Percentiles rank a stretch among this genome's conserved stretches.
Conservation (phyloP, 2,888 invertebrate species). For the Branchipolynoe longqiensis region DNA sequence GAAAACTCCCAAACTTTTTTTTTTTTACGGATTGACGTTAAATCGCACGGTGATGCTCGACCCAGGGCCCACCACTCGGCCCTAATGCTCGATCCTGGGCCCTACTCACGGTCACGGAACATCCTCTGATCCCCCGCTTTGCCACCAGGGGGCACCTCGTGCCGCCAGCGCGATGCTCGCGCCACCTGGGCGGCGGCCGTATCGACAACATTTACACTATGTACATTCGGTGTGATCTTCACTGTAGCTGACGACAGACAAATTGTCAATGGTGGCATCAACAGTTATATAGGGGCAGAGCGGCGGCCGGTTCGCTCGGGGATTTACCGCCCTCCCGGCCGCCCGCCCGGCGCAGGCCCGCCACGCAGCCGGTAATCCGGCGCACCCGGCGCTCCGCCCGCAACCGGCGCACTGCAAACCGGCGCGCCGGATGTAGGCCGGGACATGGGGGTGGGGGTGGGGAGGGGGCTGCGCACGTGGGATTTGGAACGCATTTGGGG, state of each 20-base stretch:
- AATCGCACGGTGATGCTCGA: too few relatives aligned
- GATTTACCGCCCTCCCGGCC: too few relatives aligned
- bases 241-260: slow-evolving; percentile 17
- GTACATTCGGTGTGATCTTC: neutral
- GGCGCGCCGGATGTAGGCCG: too few relatives aligned
- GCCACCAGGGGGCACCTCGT: slow-evolving; percentile 13
- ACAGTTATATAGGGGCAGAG: slow-evolving; percentile 14
- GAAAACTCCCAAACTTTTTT: too few relatives aligned
- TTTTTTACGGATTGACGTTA: too few relatives aligned
- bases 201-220: slow-evolving; percentile 25
- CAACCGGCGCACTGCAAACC: too few relatives aligned
- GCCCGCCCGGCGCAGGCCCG: too few relatives aligned
- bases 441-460: neutral
- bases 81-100: neutral
- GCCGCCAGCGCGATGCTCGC: neutral
- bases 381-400: too few relatives aligned
- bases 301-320: neutral
- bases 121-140: neutral
- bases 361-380: too few relatives aligned
- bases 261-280: slow-evolving; percentile 50
- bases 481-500: slow-evolving; percentile 27
- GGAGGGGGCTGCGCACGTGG: neutral
- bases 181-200: neutral
- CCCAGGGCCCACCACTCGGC: neutral
- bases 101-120: neutral